Evolutionary conservation across 2,888 invertebrate genomes (phyloP).

Genomic region (Meteorus colon): DNA sequence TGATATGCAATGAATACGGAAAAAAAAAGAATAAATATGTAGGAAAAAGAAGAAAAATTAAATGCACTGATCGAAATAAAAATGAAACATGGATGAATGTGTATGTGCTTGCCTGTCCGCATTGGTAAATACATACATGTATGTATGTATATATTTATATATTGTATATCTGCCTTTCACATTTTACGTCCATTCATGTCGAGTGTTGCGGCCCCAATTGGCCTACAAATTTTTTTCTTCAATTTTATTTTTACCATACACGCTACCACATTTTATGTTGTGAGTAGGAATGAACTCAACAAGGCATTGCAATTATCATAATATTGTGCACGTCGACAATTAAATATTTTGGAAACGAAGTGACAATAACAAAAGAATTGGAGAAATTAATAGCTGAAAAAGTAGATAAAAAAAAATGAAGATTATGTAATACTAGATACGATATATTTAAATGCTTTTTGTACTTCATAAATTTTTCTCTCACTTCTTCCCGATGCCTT

Average conservation of each 20-base stretch:
- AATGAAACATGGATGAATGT: slow-evolving; percentile 34
- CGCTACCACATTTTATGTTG: slow-evolving; percentile 26
- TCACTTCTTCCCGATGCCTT: not conserved
- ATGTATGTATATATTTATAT: slow-evolving; percentile 2
- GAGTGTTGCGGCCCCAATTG: slow-evolving; percentile 51
- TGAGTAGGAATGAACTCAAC: slow-evolving; percentile 33
- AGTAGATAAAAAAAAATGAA: too few relatives aligned
- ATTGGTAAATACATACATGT: not conserved
- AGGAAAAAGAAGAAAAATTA: slow-evolving; percentile 18
- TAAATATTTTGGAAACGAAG: not conserved
- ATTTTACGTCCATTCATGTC: slow-evolving; percentile 53
- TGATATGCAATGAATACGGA: slow-evolving; percentile 26
- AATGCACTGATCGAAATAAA: slow-evolving; percentile 34
- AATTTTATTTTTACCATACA: slow-evolving; percentile 10
- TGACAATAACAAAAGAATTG: too few relatives aligned
- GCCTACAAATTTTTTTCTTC: slow-evolving; percentile 47
- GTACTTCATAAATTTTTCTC: not conserved
- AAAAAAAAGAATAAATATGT: slow-evolving; percentile 24
- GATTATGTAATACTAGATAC: not conserved
- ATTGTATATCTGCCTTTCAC: slow-evolving; percentile 49
- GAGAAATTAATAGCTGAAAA: too few relatives aligned
- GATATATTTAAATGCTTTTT: slow-evolving; percentile 33
- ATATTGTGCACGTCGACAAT: not conserved
- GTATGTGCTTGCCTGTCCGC: not conserved
- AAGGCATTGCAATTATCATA: slow-evolving; percentile 2